Base-by-base conservation (phyloP, 2,888 invertebrate genomes). In the Argynnis bischoffii region DNA sequence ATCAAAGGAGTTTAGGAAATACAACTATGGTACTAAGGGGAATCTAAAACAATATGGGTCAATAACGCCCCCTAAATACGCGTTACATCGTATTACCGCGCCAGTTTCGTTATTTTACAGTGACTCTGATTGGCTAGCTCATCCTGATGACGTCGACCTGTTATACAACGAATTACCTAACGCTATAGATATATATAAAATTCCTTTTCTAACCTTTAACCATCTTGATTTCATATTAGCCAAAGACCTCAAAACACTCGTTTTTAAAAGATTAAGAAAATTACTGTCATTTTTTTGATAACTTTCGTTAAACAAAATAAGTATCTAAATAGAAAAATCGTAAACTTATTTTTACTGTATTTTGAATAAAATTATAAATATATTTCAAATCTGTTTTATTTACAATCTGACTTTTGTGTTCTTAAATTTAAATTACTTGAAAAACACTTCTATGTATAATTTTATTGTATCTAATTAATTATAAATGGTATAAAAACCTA, bases 91-190 rank as follows among this genome's bases (percentile, higher is more conserved):
- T 13, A 75, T 92, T 15, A 73, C 67, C 1, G 78, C 83, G 0
- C 90, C 91, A 0, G 81, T 92, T 6, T 81, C 84, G 8, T 73
- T 93, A 59, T 83, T 90, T 60, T 88, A 87, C 72, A 86, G 87
- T 46, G 84, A 85, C 3, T 94, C 94, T 16, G 97, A 97, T 81
- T 94, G 95, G 94, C 80, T 96, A 21, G 93, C 95, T 1, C 87
- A 93, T 61, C 89, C 93, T 3, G 81, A 82, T 73, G 95, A 95
- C 69, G 94, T 95, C 0, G 81, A 93, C 53, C 83, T 86, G 18
- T 78, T 95, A 61, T 89, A 92, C 50, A 80, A 83, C 14, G 83
- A 87, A 67, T 79, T 96, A 54, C 86, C 88, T 11, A 94, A 94
- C 75, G 89, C 91, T 2, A 81, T 94, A 6, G 93, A 93, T 63